Base-by-base conservation (phyloP, 2,888 invertebrate species). In the Spialia ferax region DNA sequence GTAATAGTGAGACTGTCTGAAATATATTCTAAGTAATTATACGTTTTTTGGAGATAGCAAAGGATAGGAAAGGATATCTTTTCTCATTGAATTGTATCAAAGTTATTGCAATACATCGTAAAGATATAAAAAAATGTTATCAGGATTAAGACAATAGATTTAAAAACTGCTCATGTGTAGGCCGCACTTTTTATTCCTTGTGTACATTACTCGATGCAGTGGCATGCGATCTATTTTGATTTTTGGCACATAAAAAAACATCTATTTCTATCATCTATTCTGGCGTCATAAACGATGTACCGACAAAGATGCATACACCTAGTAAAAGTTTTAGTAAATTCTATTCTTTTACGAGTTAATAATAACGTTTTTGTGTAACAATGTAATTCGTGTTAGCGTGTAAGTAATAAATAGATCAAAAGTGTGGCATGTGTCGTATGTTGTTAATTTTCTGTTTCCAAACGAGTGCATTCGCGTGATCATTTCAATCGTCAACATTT, bases 391-490 rank as follows among this genome's bases (percentile, higher is more conserved):
- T 23, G 15, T 26, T 45, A 18, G 42, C 6, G 13, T 22, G 23
- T 23, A 1, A 18, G 7, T 22, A 50, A 52, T 23, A 52, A n/a
- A n/a, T 23, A 52, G 13, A 26, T 22, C 1, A 23, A 52, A n/a
- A 52, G 11, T 1, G 23, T 52, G 22, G 20, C 52, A 61, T 48
- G 15, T 52, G 52, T 52, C 50, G 50, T 45, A n/a, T 55, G 11
- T 29, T 20, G 42, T 55, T 64, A 64, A 63, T 29, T 26, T 18
- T 23, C 8, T 18, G 29, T 64, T 55, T 64, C 56, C 63, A 59
- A 57, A 20, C 70, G 64, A 67, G 18, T 54, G 63, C 57, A 48
- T 64, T 70, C 64, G 71, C 71, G 71, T 72, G 71, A 70, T 67
- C 29, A 45, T 54, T 48, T 62, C 54, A 69, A 70, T 71, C 48